Percentiles rank a stretch among this genome's conserved stretches.
Conservation (phyloP, 2,797 vertebrate species). For the Sitta carolinensis region DNA sequence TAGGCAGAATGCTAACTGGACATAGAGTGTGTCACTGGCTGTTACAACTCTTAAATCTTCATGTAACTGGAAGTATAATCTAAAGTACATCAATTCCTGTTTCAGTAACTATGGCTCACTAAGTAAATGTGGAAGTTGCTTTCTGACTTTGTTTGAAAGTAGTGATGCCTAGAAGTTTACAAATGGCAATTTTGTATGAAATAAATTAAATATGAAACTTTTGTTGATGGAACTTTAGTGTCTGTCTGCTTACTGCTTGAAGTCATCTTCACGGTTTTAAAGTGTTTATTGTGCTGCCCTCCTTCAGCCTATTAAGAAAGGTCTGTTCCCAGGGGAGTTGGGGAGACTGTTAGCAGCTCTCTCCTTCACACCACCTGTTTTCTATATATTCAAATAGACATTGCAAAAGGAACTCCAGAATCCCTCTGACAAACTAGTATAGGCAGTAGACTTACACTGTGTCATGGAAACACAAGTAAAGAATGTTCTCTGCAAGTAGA, state of each 20-base stretch:
- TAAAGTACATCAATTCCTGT: conserved; percentile 59
- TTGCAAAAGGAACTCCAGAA: not conserved
- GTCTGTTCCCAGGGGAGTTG: not conserved
- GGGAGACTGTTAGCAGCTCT: not conserved
- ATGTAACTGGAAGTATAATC: conserved; percentile 66
- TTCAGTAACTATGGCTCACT: conserved; percentile 60
- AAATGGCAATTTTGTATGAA: conserved; percentile 64
- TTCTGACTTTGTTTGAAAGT: conserved; percentile 67
- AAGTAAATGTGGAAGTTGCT: conserved; percentile 57
- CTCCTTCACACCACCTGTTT: not conserved
- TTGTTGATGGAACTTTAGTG: conserved; percentile 69
- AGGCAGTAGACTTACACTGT: not conserved
- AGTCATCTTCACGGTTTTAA: conserved; percentile 24
- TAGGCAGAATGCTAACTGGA: conserved; percentile 58
- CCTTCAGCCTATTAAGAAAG: not conserved
- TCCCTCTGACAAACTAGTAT: not conserved
- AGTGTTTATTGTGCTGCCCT: not conserved
- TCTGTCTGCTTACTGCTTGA: conserved; percentile 67
- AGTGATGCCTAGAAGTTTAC: conserved; percentile 61
- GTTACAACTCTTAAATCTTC: conserved; percentile 55
- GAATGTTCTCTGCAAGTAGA: not conserved
- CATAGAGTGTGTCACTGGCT: conserved; percentile 56
- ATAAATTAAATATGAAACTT: conserved; percentile 71
- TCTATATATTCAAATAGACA: not conserved
- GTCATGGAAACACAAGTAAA: not conserved